Conservation (phyloP, 1,140 invertebrate genomes). For the Trachymyrmex cornetzi region DNA sequence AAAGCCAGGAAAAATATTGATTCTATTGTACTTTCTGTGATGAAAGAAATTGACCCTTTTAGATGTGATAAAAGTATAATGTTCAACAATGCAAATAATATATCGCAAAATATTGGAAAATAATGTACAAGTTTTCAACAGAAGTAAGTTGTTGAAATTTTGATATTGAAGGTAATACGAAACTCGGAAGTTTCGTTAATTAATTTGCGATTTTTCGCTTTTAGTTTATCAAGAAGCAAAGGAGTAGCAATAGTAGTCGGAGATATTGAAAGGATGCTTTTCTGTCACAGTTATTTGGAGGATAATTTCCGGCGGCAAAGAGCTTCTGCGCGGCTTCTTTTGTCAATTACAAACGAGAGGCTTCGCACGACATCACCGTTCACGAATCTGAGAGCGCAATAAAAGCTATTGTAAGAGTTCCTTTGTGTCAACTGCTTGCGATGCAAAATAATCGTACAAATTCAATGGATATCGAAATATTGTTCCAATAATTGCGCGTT, state of each 20-base stretch:
- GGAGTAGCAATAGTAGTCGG: not conserved
- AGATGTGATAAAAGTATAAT: not conserved
- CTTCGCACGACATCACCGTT: conserved; percentile 48
- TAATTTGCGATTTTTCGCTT: not conserved
- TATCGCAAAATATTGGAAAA: not conserved
- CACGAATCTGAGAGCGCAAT: conserved; percentile 27
- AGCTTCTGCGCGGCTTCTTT: conserved; percentile 54
- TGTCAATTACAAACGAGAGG: conserved; percentile 62
- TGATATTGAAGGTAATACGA: not conserved
- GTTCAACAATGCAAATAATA: not conserved
- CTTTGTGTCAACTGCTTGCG: not conserved
- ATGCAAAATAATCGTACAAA: conserved; percentile 19
- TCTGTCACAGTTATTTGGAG: conserved; percentile 3
- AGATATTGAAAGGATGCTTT: conserved; percentile 32
- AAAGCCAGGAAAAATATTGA: not conserved
- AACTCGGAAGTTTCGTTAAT: conserved; percentile 2
- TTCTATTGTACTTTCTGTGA: not conserved
- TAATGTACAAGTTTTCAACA: not conserved
- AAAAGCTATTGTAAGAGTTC: conserved; percentile 24
- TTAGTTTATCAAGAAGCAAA: conserved; percentile 12
- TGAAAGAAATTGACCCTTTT: not conserved
- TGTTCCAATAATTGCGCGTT: not conserved
- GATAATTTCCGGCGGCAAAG: conserved; percentile 59
- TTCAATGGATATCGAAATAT: conserved; percentile 1
- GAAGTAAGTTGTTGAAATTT: conserved; percentile 7